Evolutionary conservation across 2,113 vertebrate species (phyloP), one percentile per base, ranked within the genome.

Genomic region (Neogobius melanostomus): DNA sequence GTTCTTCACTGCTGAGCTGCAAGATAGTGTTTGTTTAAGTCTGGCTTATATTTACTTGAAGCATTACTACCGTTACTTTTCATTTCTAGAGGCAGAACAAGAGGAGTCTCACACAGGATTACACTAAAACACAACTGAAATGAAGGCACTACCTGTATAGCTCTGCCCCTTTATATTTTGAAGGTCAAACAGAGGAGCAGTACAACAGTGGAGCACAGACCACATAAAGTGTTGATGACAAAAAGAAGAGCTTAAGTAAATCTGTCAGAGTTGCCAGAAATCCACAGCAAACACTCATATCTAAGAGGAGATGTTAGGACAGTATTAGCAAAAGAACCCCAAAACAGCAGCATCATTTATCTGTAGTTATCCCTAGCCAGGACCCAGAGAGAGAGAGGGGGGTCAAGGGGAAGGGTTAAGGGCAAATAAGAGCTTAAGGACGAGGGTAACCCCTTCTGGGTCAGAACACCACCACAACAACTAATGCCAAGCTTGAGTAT

Each of bases 401-500:
- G 64, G 64, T 73, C 63, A 54, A 47, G 76, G 78, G 69, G 21
- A 21, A 42, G 56, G 16, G 66, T 78, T 76, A 80, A 46, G 64
- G 48, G 69, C 16, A 4, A 72, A 66, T 57, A 71, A 64, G 45
- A n/a, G 68, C 28, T 75, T 74, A 69, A 64, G 75, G 68, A 79
- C 80, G 79, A 85, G 64, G 78, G 10, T 68, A 59, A 77, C 63
- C 82, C 76, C 82, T 87, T 72, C 51, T 72, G 82, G 78, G 84
- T 63, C 60, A 72, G 70, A 12, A 8, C 77, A 75, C 68, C 74
- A 61, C 82, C 81, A 74, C 77, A 63, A 64, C 75, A 64, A 71
- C 43, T 77, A 66, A 86, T 72, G 86, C 83, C 80, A 87, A 91
- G 91, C 90, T 77, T 83, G 28, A 80, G 47, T 91, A 92, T 90